Base-by-base conservation (phyloP, 2,797 vertebrate species). In the Erithacus rubecula region DNA sequence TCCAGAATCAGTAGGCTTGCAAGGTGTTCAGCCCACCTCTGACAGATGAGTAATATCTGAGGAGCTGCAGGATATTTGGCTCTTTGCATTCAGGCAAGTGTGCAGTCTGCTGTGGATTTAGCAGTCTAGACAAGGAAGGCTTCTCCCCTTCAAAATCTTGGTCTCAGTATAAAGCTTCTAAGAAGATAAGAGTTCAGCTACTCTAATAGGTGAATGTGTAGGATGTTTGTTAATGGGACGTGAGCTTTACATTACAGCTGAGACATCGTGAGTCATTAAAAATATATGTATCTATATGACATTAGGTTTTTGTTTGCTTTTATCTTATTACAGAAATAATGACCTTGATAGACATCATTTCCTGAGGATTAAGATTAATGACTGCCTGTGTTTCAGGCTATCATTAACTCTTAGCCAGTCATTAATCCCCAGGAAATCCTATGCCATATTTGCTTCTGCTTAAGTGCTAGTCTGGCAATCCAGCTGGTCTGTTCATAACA, bases 371-470 rank as follows among this genome's bases (percentile, higher is more conserved):
- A 95, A 94, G 94, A 95, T 93, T 95, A 95, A 93, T 95, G 89
- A 65, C 47, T 85, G 75, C 68, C 64, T 81, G 47, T 91, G 51
- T 77, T 84, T 92, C 86, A 83, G 93, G 47, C 86, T 93, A 52
- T 96, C 88, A 94, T 94, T 78, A 95, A 77, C 81, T 97, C 90
- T 68, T 80, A 89, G 56, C 53, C 59, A 91, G 74, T 78, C 89
- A 89, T 93, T 95, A 96, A 95, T 96, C 90, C 78, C 21, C 74
- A 91, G 90, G 84, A 96, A 96, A 97, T 95, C 94, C 93, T 93
- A 32, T 95, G 87, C 90, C 52, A 41, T 93, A 87, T 93, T 95
- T 84, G 77, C 90, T 87, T 83, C 68, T 93, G 81, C 90, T 95
- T 96, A 95, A 95, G 85, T 83, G 58, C 79, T 80, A 49, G 62